Evolutionary conservation across 2,888 invertebrate species (phyloP), one percentile per base, ranked within the genome.

Genomic region (Folsomia candida): DNA sequence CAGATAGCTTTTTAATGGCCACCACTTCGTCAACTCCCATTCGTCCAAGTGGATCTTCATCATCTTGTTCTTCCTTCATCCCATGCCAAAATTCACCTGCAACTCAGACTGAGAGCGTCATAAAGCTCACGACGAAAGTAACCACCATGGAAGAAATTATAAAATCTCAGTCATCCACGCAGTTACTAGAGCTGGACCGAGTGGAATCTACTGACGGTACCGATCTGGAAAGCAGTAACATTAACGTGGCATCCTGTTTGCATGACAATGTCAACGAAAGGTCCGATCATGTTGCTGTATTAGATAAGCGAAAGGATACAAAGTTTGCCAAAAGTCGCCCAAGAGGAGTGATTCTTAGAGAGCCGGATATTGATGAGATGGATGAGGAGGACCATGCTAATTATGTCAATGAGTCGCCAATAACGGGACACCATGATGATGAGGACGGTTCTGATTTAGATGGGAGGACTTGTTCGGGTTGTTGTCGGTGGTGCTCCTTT

Each of bases 61-160:
- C 29, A 24, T 37, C 22, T n/a, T n/a, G n/a, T n/a, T 28, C 29
- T 47, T 29, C 64, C 25, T 64, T 29, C 22, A 20, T 29, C 3
- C 24, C 57, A n/a, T 24, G 54, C 18, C 67, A 62, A 70, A 69
- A 68, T 14, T 25, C 27, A 65, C 58, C 73, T 28, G 61, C 71
- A 3, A 59, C 60, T 57, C 66, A 54, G 37, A 51, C 60, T 18
- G 75, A 72, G 29, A 68, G 69, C 51, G 71, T 74, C 24, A 70
- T 74, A 62, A 80, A 76, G 68, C 71, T 78, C 28, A 75, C 77
- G 57, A 76, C 80, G 18, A 80, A 74, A 68, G 80, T 80, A 22
- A 80, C 80, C 47, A 80, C 80, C 9, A 63, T 77, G 11, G 80
- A 80, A 28, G 79, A 79, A 67, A 78, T 79, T 58, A 25, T 78